Base-by-base conservation (phyloP, 2,888 invertebrate species). In the Diloba caeruleocephala region DNA sequence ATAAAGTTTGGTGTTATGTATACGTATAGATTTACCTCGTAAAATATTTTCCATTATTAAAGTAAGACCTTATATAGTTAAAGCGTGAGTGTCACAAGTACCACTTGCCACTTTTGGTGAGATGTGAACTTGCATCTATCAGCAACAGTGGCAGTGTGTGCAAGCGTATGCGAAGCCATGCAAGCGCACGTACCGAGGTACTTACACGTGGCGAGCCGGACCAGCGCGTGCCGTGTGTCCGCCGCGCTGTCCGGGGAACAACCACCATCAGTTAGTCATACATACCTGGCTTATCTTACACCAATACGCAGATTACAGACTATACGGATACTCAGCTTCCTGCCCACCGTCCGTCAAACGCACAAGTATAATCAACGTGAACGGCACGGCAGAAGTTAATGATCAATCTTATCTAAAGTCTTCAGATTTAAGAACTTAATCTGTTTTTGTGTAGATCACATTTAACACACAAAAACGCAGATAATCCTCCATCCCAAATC, bases 181-280 rank as follows among this genome's bases (percentile, higher is more conserved):
- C 76, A 70, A 65, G 77, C 73, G 62, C 52, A 57, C 51, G 46
- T 50, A 43, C 59, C 61, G 63, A 42, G 57, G 90, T 97, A 97
- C 97, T 97, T 96, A 97, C 97, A 97, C 96, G 96, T 96, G 91
- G 97, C 96, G 94, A 97, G 96, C 88, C 96, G 95, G 95, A 96
- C 96, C 95, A 97, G 96, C 91, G 97, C 97, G 96, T 97, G 97
- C 96, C 97, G 96, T 93, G 97, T 95, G 95, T 97, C 92, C 85
- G 86, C 86, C 83, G 79, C 86, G 78, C 92, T 90, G 88, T 79
- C 74, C 79, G 71, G 68, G 71, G 67, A 73, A 82, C 83, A 83
- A 83, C 78, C 84, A 81, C 74, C 75, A 74, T 56, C 56, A 65
- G 82, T 84, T 84, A 85, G 78, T 81, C 74, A 84, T 76, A 81